phyloP scores from a whole-genome alignment of 1,140 invertebrate genomes.

The Bradynema listronoti region DNA sequence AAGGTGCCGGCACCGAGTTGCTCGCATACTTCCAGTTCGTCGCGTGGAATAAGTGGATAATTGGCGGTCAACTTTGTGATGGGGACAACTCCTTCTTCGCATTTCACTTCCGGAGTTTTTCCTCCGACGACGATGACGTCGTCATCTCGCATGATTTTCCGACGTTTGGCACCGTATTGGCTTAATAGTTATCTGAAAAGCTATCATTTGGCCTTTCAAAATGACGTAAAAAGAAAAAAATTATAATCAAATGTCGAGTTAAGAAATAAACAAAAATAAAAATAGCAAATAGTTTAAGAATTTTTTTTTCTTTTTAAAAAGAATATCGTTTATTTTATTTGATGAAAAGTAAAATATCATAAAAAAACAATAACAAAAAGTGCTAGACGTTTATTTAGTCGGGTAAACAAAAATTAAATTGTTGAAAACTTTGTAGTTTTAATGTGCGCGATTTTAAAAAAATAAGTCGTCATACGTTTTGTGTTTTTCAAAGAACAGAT shows the following conservation, averaged over 20 bases:
- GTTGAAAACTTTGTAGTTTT: neutral
- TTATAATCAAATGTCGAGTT: too few species aligned
- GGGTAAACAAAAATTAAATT: neutral
- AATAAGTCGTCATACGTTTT: neutral
- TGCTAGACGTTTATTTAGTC: neutral
- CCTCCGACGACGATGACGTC: neutral
- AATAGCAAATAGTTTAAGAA: too few species aligned
- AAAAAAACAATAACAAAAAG: neutral
- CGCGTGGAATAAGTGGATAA: slow-evolving; percentile 43
- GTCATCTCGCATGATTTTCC: neutral
- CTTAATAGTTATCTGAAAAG: neutral
- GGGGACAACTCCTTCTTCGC: too few species aligned
- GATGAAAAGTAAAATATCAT: neutral
- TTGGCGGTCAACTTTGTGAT: slow-evolving; percentile 2
- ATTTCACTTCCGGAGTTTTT: slow-evolving; percentile 10
- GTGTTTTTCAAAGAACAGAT: neutral
- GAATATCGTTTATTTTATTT: neutral
- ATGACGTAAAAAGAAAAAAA: too few species aligned
- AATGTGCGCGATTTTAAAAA: neutral
- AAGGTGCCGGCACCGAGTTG: slow-evolving; percentile 44
- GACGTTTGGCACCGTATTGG: neutral
- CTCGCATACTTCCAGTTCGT: slow-evolving; percentile 38
- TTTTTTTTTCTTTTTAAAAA: too few species aligned
- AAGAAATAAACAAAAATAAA: too few species aligned
- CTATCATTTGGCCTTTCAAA: neutral